Percentiles rank a stretch among this genome's conserved stretches.
Conservation (phyloP, 2,113 vertebrate genomes). For the Thinocorus orbignyianus region DNA sequence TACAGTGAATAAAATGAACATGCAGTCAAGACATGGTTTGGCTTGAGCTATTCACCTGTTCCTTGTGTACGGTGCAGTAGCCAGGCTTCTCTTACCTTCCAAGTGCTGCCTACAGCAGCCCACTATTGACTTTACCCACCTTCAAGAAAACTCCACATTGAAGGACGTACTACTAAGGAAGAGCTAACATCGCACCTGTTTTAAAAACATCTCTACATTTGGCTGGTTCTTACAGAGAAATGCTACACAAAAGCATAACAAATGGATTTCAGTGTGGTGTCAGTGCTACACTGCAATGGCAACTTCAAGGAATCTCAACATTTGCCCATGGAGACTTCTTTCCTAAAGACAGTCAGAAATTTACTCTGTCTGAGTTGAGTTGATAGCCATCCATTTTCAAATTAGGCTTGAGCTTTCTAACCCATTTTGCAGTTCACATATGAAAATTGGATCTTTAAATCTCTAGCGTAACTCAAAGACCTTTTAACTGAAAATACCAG, state of each 20-base stretch:
- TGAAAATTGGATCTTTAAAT: not conserved
- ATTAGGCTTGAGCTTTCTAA: not conserved
- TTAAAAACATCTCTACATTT: not conserved
- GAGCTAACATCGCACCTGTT: not conserved
- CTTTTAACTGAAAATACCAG: not conserved
- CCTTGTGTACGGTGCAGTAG: not conserved
- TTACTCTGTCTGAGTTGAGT: not conserved
- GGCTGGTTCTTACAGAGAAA: not conserved
- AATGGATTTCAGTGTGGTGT: not conserved
- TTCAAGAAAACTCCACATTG: not conserved
- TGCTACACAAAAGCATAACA: not conserved
- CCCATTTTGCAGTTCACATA: not conserved
- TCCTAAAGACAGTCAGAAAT: not conserved
- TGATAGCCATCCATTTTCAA: not conserved
- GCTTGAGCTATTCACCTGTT: not conserved
- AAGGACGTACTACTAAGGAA: not conserved
- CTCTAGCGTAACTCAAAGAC: not conserved
- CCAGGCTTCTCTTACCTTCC: not conserved
- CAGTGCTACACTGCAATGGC: not conserved
- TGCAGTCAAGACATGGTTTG: not conserved
- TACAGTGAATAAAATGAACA: not conserved
- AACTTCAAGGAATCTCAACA: not conserved
- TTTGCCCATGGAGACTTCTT: not conserved
- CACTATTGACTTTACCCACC: not conserved
- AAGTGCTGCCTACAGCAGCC: not conserved